Percentiles rank a stretch among this genome's conserved stretches.
phyloP scores from a whole-genome alignment of 1,140 invertebrate genomes.

The Trachymyrmex cornetzi region DNA sequence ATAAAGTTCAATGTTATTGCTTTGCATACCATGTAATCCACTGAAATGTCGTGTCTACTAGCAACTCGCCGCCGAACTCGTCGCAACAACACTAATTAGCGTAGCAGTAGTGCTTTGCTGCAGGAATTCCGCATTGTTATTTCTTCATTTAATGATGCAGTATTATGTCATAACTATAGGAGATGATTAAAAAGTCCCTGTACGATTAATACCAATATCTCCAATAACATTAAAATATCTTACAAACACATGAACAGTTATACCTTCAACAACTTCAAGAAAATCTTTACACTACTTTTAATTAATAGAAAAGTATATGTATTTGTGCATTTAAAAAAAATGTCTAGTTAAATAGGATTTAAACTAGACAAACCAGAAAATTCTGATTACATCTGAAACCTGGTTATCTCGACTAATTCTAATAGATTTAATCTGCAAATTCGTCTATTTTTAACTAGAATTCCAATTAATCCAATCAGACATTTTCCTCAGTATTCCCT shows the following conservation, averaged over 20 bases:
- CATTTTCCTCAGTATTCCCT: too few relatives aligned
- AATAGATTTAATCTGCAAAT: too few relatives aligned
- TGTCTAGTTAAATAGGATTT: too few relatives aligned
- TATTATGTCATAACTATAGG: neutral
- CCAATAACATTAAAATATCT: neutral
- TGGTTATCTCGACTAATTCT: too few relatives aligned
- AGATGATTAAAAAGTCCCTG: conserved; percentile 9
- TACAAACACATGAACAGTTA: neutral
- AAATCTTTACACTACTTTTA: neutral
- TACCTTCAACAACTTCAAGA: neutral
- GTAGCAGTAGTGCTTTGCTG: conserved; percentile 4
- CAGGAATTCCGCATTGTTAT: conserved; percentile 42
- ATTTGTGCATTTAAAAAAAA: too few relatives aligned
- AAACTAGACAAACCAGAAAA: too few relatives aligned
- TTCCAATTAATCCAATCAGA: too few relatives aligned
- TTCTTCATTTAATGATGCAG: conserved; percentile 43
- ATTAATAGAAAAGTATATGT: neutral
- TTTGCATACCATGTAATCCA: conserved; percentile 40
- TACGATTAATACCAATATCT: neutral
- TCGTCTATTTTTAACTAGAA: too few relatives aligned
- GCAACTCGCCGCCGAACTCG: conserved; percentile 51
- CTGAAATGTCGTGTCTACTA: conserved; percentile 53
- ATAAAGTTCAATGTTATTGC: conserved; percentile 51
- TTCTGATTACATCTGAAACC: too few relatives aligned
- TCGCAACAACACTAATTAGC: conserved; percentile 61